phyloP scores from a whole-genome alignment of 2,888 invertebrate genomes.

The Gandaritis pyraliata region DNA sequence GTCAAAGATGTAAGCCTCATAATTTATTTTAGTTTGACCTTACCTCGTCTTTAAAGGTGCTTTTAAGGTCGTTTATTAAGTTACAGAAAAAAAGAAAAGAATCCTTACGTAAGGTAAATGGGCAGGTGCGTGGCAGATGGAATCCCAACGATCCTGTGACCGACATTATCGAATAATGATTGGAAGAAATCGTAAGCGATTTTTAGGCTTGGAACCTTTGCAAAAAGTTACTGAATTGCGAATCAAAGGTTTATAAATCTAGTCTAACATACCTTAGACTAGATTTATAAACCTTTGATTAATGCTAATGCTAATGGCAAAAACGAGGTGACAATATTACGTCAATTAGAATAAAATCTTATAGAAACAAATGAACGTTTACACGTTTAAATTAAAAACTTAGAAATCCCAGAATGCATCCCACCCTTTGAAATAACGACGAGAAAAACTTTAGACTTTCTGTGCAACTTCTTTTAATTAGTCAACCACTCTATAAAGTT shows the following conservation, averaged over 20 bases:
- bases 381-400: no score
- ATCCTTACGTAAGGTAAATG: constrained; percentile 19
- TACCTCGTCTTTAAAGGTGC: constrained; percentile 16
- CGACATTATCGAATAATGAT: constrained; percentile 28
- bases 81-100: constrained; percentile 16
- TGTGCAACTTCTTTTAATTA: background rate
- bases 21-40: constrained; percentile 4
- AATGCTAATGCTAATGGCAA: no score
- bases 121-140: constrained; percentile 26
- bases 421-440: background rate
- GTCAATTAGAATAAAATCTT: no score
- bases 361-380: no score
- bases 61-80: constrained; percentile 12
- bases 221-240: background rate
- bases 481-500: background rate
- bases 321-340: no score
- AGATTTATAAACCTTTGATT: no score
- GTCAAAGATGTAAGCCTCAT: background rate
- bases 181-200: constrained; percentile 14
- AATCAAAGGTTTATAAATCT: no score
- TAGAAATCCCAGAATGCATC: no score
- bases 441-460: background rate
- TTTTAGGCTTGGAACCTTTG: constrained; percentile 4
- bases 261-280: no score
- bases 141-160: constrained; percentile 24